A percentile compares a stretch with the other conserved stretches of the same genome.
These are phyloP conservation scores for Octonoba sinensis DNA, from an alignment of 2,888 invertebrate species.

Conservation along the genomic window DNA sequence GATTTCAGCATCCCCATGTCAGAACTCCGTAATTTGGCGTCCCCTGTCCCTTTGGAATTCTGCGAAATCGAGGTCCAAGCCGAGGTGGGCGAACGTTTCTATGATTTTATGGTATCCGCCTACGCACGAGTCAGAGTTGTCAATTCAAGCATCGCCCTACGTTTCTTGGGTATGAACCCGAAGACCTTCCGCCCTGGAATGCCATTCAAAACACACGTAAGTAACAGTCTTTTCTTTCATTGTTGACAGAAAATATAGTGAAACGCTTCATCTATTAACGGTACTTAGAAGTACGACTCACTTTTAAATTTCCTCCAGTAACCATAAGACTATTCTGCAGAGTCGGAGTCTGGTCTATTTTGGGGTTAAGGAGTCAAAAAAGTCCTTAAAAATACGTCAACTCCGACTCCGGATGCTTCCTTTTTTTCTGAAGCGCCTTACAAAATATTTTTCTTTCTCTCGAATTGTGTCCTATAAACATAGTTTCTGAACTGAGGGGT, in stretches of 20 bases:
- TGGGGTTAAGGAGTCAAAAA: no score
- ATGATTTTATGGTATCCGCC: constrained; percentile 64
- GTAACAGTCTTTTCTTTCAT: background rate
- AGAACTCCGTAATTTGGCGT: constrained; percentile 43
- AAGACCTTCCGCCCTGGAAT: constrained; percentile 67
- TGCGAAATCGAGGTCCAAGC: constrained; percentile 66
- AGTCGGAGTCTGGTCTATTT: no score
- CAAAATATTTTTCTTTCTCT: no score
- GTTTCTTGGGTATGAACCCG: constrained; percentile 65
- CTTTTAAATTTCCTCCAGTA: no score
- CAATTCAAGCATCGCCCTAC: constrained; percentile 63
- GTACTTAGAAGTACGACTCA: no score
- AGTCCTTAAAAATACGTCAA: no score
- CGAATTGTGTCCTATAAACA: no score
- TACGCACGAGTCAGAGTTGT: constrained; percentile 65
- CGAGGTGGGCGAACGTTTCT: constrained; percentile 65
- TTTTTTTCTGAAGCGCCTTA: no score
- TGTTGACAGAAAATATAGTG: background rate
- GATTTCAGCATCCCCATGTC: constrained; percentile 64
- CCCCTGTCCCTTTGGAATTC: constrained; percentile 51
- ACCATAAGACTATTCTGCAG: no score
- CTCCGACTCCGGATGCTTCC: no score
- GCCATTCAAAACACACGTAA: constrained; percentile 67
- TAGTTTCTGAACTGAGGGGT: no score
- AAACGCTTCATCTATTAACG: no score